Conservation (phyloP, 2,797 vertebrate species). For the Paratrypauchen microcephalus region DNA sequence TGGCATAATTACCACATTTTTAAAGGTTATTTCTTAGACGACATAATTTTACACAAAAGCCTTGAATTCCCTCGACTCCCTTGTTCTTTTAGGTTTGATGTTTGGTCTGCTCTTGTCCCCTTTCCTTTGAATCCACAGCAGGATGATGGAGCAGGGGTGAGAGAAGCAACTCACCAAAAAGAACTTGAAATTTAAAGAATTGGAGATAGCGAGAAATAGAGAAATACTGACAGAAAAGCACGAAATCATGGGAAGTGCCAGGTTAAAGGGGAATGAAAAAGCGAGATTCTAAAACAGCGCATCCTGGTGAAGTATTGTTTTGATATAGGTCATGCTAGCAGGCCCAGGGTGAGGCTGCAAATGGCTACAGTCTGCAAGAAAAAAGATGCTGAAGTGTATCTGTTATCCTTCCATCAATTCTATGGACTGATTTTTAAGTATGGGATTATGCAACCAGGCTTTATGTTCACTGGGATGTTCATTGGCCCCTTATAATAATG, state of each 20-base stretch:
- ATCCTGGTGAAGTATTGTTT: slow-evolving; percentile 55
- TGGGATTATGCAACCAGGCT: not conserved
- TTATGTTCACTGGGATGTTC: not conserved
- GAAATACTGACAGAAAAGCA: slow-evolving; percentile 22
- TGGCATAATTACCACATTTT: not conserved
- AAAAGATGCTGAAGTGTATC: slow-evolving; percentile 3
- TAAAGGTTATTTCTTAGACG: not conserved
- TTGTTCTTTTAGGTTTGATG: not conserved
- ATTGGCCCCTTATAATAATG: not conserved
- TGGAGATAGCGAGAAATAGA: slow-evolving; percentile 11
- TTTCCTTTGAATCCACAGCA: slow-evolving; percentile 25
- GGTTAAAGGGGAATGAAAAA: slow-evolving; percentile 12
- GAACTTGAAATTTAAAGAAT: slow-evolving; percentile 31
- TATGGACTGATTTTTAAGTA: not conserved
- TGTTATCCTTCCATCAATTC: not conserved
- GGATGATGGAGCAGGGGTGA: slow-evolving; percentile 2
- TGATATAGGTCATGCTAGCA: slow-evolving; percentile 59
- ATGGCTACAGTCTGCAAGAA: slow-evolving; percentile 28
- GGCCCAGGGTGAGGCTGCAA: slow-evolving; percentile 45
- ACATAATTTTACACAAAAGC: not conserved
- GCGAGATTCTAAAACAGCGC: slow-evolving; percentile 44
- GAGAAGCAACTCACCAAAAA: not conserved
- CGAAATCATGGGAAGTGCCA: slow-evolving; percentile 25
- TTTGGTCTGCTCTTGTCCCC: not conserved
- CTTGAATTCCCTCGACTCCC: not conserved